Evolutionary conservation across 1,140 invertebrate species (phyloP).

Genomic region (Penaeus chinensis): DNA sequence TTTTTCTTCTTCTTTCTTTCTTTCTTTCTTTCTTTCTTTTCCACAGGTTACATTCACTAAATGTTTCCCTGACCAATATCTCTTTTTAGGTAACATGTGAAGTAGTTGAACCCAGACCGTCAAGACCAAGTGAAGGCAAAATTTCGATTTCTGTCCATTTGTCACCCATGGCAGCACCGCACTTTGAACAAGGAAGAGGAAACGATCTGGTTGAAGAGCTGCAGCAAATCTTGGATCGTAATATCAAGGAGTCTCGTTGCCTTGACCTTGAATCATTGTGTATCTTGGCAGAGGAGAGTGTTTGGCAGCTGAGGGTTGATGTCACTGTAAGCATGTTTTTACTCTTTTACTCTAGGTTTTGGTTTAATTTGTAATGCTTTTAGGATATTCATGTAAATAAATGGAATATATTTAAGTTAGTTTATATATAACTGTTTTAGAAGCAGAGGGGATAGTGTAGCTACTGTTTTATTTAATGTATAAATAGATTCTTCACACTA

Average conservation of each 20-base stretch:
- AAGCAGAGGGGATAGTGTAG: too few relatives aligned
- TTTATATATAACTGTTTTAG: too few relatives aligned
- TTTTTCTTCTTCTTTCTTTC: too few relatives aligned
- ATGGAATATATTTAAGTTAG: not conserved
- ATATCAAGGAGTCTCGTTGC: slow-evolving; percentile 84
- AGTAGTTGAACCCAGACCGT: slow-evolving; percentile 45
- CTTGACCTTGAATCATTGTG: slow-evolving; percentile 93
- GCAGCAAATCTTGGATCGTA: slow-evolving; percentile 87
- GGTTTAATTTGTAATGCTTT: not conserved
- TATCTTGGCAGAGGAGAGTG: slow-evolving; percentile 87
- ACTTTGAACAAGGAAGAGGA: slow-evolving; percentile 71
- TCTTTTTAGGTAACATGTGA: slow-evolving; percentile 45
- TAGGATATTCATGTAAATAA: not conserved
- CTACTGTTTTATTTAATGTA: too few relatives aligned
- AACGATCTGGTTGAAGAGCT: slow-evolving; percentile 81
- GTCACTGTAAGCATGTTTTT: slow-evolving; percentile 41
- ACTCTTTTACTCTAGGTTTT: not conserved
- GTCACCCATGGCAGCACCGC: slow-evolving; percentile 54
- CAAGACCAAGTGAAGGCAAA: slow-evolving; percentile 51
- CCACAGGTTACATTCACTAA: too few relatives aligned
- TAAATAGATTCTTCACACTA: too few relatives aligned
- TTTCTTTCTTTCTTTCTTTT: too few relatives aligned
- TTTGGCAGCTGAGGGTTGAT: slow-evolving; percentile 62
- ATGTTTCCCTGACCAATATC: not conserved
- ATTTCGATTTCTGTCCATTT: slow-evolving; percentile 39